Evolutionary conservation across 2,888 invertebrate species (phyloP).

Genomic region (Pseudococcus longispinus): DNA sequence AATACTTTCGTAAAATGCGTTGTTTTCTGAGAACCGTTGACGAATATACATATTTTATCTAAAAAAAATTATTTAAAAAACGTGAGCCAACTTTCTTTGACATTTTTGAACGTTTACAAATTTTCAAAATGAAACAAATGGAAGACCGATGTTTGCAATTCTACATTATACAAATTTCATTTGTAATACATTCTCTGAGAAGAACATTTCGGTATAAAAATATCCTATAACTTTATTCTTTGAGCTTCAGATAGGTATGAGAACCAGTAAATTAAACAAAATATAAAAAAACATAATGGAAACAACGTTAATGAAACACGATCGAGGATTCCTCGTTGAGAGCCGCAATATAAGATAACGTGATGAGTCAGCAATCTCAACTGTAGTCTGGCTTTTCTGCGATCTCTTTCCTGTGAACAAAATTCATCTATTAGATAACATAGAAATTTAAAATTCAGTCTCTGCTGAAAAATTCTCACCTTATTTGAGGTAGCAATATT

Average conservation of each 20-base stretch:
- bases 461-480: neutral
- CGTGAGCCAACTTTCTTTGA: neutral
- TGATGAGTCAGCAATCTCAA: constrained; percentile 66
- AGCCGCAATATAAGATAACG: constrained; percentile 70
- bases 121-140: neutral
- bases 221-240: neutral
- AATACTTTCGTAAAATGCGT: neutral
- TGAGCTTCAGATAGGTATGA: constrained; percentile 69
- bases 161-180: neutral
- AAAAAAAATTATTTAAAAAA: neutral
- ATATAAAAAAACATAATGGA: constrained; percentile 69
- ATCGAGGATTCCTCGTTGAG: constrained; percentile 69
- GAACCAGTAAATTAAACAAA: constrained; percentile 70
- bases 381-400: constrained; percentile 59
- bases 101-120: neutral
- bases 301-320: constrained; percentile 69
- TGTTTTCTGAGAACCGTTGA: neutral
- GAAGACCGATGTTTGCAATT: constrained; percentile 24
- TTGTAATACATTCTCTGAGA: neutral
- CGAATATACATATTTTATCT: neutral
- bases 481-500: constrained; percentile 49
- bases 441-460: no score
- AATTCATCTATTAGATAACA: neutral
- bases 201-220: neutral
- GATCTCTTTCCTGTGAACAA: constrained; percentile 46